These are phyloP conservation scores for Platygyra sinensis DNA, from an alignment of 64 coral and sea anemone genomes.

Conservation along the genomic window DNA sequence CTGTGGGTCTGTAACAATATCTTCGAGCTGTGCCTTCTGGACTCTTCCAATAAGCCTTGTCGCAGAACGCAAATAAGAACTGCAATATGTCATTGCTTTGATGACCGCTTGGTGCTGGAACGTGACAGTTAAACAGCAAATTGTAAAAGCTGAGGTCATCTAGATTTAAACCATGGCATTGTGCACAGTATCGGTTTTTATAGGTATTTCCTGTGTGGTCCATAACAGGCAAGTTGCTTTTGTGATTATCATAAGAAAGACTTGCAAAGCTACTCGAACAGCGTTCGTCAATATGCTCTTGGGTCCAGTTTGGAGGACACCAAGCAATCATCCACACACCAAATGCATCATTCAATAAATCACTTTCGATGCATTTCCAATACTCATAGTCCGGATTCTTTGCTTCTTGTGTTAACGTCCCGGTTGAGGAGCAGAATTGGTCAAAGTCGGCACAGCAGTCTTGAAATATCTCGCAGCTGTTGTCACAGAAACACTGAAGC, in stretches of 20 bases:
- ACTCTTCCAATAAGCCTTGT: neutral
- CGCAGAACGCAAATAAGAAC: neutral
- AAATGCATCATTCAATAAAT: too few species aligned
- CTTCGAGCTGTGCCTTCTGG: neutral
- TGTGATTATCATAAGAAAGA: neutral
- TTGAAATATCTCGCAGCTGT: neutral
- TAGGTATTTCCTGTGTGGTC: neutral
- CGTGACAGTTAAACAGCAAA: neutral
- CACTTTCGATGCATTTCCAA: too few species aligned
- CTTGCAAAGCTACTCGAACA: neutral
- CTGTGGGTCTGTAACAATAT: neutral
- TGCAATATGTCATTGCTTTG: neutral
- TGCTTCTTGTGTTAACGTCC: neutral
- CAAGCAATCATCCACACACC: slow-evolving; percentile 1
- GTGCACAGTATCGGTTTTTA: neutral
- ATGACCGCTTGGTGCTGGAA: neutral
- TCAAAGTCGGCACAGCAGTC: neutral
- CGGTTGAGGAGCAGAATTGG: neutral
- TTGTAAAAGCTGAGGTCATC: neutral
- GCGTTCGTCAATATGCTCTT: neutral
- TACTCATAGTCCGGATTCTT: too few species aligned
- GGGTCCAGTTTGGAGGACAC: neutral
- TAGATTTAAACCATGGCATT: neutral
- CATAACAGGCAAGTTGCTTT: neutral
- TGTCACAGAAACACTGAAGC: slow-evolving; percentile 2